Base-by-base conservation (phyloP, 1,140 invertebrate genomes). In the Solenopsis fugax region DNA sequence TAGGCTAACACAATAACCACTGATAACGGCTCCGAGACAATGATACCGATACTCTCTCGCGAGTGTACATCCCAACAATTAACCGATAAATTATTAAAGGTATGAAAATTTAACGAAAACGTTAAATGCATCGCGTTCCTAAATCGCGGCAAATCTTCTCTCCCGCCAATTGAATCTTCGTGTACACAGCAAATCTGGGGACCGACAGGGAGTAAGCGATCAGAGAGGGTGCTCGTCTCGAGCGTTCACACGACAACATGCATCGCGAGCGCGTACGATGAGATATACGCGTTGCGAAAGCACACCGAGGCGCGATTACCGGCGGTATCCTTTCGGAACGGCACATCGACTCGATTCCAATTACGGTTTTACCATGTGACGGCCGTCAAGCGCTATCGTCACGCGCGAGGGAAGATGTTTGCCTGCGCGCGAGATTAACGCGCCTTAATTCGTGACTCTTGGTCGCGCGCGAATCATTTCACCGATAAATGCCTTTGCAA, bases 371-470 rank as follows among this genome's bases (percentile, higher is more conserved):
- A 71, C 64, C 77, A 41, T 21, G 77, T 56, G 77, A 81, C 77
- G 21, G 52, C 21, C 64, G 77, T 41, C 76, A 78, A 67, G 37
- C 62, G 48, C 48, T 75, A 72, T 37, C 52, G 58, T 45, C 71
- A 85, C 56, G n/a, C 69, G 24, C 41, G 50, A 24, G n/a, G 29
- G 41, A 86, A 72, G 48, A 56, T 56, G 84, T 73, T 65, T 75
- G 52, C 21, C 13, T n/a, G 48, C 18, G 45, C 67, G 41, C 13
- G 82, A 72, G 62, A 85, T 86, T 91, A 88, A 89, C 86, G 72
- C 54, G 60, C 72, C n/a, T 84, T 54, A 52, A 90, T 87, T 75
- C 85, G 67, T 87, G 75, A 87, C 76, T 88, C 75, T 88, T 50
- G 67, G 12, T 56, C 50, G 45, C 48, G 52, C 64, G 60, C 64